Evolutionary conservation across 2,888 invertebrate species (phyloP).

Genomic region (Agrochola lychnidis): DNA sequence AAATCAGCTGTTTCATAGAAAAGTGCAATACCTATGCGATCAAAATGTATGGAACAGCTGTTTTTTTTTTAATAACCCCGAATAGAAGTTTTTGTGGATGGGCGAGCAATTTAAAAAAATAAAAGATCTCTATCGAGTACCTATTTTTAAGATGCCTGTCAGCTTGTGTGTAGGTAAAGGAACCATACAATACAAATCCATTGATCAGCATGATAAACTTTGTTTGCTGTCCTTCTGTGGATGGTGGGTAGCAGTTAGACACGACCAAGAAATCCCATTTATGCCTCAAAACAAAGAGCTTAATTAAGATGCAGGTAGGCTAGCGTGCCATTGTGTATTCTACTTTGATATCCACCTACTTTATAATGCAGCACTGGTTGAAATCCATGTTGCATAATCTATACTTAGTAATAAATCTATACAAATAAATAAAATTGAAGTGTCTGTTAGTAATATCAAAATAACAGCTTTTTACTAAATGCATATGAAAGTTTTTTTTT

Average conservation of each 20-base stretch:
- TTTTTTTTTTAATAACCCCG: too few relatives aligned
- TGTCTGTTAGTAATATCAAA: too few relatives aligned
- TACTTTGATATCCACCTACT: background rate
- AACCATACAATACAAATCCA: background rate
- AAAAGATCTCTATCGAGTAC: background rate
- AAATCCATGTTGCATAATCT: background rate
- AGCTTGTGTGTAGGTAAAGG: background rate
- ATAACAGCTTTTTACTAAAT: too few relatives aligned
- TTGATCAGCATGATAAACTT: background rate
- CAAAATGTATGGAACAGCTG: too few relatives aligned
- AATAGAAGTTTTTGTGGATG: too few relatives aligned
- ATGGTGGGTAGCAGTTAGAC: background rate
- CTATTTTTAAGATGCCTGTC: background rate
- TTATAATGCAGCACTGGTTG: slow-evolving; percentile 14
- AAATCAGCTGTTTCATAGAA: too few relatives aligned
- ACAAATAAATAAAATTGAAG: too few relatives aligned
- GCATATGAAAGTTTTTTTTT: too few relatives aligned
- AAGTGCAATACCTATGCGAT: too few relatives aligned
- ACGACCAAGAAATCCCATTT: background rate
- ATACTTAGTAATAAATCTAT: background rate
- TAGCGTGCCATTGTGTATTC: slow-evolving; percentile 5
- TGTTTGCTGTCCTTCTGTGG: background rate
- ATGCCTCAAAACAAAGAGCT: background rate
- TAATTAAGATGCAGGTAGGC: background rate
- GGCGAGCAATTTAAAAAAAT: too few relatives aligned